Evolutionary conservation across 1,140 invertebrate species (phyloP).

Genomic region (Pemphigus obesinymphae): DNA sequence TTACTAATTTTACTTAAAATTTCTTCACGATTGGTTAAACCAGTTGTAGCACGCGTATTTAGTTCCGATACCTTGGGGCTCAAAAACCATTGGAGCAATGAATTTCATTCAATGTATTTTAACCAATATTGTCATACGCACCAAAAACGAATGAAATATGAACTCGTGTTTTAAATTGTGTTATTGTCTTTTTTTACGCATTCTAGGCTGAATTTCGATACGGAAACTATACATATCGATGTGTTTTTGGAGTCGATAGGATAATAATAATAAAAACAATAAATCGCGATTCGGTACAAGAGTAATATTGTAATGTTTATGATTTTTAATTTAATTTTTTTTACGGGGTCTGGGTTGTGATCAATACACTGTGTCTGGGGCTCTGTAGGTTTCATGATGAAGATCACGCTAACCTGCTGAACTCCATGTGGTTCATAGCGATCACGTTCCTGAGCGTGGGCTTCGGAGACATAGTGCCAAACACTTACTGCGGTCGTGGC

Average conservation of each 20-base stretch:
- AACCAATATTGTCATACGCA: background rate
- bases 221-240: slow-evolving; percentile 36
- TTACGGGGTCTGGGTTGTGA: slow-evolving; percentile 33
- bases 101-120: slow-evolving; percentile 3
- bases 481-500: slow-evolving; percentile 97
- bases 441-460: slow-evolving; percentile 98
- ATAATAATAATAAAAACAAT: background rate
- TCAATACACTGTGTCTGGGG: slow-evolving; percentile 34
- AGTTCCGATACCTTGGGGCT: background rate
- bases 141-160: background rate
- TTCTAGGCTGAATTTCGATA: background rate
- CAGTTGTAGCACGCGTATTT: background rate
- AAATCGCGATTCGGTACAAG: background rate
- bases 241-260: slow-evolving; percentile 42
- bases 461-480: slow-evolving; percentile 99
- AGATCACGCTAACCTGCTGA: slow-evolving; percentile 94
- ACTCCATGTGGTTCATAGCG: slow-evolving; percentile 98
- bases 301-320: slow-evolving; percentile 24
- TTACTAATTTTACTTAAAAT: background rate
- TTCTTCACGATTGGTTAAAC: background rate
- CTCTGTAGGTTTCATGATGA: slow-evolving; percentile 84
- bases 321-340: slow-evolving; percentile 28
- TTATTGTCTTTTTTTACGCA: slow-evolving; percentile 38
- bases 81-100: background rate
- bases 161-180: slow-evolving; percentile 18